Base-by-base conservation (phyloP, 2,888 invertebrate genomes). In the Spisula solida region DNA sequence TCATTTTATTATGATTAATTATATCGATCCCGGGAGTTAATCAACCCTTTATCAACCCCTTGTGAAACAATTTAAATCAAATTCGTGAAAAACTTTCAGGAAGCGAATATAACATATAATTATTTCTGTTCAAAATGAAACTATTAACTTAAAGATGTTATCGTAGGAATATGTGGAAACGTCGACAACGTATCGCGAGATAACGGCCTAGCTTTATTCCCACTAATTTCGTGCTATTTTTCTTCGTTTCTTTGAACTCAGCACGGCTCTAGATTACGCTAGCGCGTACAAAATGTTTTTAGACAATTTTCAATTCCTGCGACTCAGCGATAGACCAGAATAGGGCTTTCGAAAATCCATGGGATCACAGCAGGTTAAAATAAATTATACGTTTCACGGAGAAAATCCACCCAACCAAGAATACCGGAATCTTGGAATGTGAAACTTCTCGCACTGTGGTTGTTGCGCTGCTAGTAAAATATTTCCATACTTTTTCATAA, bases 81-180 rank as follows among this genome's bases (percentile, higher is more conserved):
- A 66, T 25, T 66, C n/a, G 60, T 66, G 60, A 25, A 66, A 41
- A 66, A 66, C 25, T 66, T 66, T n/a, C 1, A n/a, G 25, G 60
- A 66, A 25, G 25, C 60, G 60, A 66, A 66, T 66, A 66, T 66
- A 66, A 66, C 60, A 25, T 25, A 25, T 47, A 80, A 48, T 80
- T 85, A 78, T 78, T 85, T 55, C 85, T 85, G 79, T 85, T 79
- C 48, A 41, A 41, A 85, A 85, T 85, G 85, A 90, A 90, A 87
- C 81, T 85, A 84, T 90, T 82, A 82, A 90, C 85, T 90, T 86
- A 79, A 48, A 88, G 90, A 90, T 90, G 70, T 75, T 90, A 90
- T 90, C 90, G 41, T 29, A 48, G 34, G 20, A 48, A 55, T 82
- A 88, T 83, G 31, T 84, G 82, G 70, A 75, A 82, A 85, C 6